Conservation (phyloP, 2,888 invertebrate genomes). For the Ceratothoa steindachneri region DNA sequence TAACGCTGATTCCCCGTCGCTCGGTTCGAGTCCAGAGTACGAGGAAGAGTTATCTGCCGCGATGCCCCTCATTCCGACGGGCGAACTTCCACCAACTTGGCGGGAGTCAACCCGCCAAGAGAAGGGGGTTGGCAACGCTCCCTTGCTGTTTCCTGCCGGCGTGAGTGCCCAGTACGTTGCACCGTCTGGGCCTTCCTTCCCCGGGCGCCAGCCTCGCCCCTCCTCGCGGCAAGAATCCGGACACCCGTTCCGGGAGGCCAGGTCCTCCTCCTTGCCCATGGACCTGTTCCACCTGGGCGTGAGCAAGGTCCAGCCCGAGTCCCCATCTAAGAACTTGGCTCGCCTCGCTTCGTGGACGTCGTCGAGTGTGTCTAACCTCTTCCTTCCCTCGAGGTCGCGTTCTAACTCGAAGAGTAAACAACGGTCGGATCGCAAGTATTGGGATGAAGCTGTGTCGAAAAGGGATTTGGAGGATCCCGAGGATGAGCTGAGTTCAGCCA, state of each 20-base stretch:
- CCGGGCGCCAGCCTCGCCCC: too few species aligned
- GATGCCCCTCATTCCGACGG: neutral
- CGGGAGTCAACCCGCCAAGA: neutral
- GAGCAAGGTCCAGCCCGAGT: neutral
- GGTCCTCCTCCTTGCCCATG: neutral
- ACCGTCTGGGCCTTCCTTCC: neutral
- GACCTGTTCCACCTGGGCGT: neutral
- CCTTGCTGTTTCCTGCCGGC: neutral
- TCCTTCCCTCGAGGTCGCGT: neutral
- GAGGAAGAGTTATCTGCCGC: conserved; percentile 4
- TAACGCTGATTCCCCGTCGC: neutral
- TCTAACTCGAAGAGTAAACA: neutral
- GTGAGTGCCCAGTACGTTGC: neutral
- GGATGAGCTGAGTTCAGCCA: neutral
- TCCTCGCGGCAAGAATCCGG: neutral
- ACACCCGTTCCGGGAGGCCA: neutral
- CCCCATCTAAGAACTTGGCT: neutral
- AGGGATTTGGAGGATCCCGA: neutral
- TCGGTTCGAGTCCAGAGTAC: neutral
- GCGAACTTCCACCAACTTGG: neutral
- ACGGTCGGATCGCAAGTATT: neutral
- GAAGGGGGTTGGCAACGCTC: neutral
- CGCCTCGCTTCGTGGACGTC: neutral
- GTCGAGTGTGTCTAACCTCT: neutral
- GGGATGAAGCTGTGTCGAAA: neutral